phyloP scores from a whole-genome alignment of 2,888 invertebrate genomes.

The Tetheella fluctuosa region DNA sequence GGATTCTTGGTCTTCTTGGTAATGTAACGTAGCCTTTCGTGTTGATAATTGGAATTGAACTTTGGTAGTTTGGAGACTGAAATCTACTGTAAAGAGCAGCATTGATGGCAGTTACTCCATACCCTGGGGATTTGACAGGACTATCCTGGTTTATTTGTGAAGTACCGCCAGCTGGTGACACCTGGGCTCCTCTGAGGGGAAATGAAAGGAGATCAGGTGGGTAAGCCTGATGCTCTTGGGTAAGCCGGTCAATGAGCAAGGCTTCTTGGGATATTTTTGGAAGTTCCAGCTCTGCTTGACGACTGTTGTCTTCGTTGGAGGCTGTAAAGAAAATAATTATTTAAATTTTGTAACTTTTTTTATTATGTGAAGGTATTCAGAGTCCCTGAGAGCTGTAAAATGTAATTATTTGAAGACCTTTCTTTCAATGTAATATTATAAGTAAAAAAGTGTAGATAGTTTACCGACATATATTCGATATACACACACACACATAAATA shows the following conservation, averaged over 20 bases:
- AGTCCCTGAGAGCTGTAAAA: too few relatives aligned
- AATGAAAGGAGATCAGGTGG: constrained; percentile 93
- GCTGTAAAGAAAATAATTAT: constrained; percentile 61
- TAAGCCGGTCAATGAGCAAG: constrained; percentile 69
- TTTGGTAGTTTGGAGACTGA: constrained; percentile 86
- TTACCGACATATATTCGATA: too few relatives aligned
- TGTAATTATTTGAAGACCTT: too few relatives aligned
- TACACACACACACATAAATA: too few relatives aligned
- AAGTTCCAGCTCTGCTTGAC: constrained; percentile 84
- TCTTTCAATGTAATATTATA: too few relatives aligned
- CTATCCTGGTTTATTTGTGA: constrained; percentile 51
- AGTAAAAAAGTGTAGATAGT: too few relatives aligned
- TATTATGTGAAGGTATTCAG: too few relatives aligned
- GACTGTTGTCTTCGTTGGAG: constrained; percentile 85
- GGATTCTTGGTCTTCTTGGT: constrained; percentile 90
- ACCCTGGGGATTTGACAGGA: constrained; percentile 72
- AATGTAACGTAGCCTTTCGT: constrained; percentile 93
- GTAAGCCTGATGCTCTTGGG: constrained; percentile 85
- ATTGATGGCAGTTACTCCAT: constrained; percentile 60
- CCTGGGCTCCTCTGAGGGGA: constrained; percentile 81
- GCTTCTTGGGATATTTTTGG: constrained; percentile 80
- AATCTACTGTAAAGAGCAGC: constrained; percentile 71
- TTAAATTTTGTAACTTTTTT: not conserved
- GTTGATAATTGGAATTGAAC: constrained; percentile 82
- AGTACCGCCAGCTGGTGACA: constrained; percentile 78